Conservation (phyloP, 2,888 invertebrate species). For the Dichetophora obliterata region DNA sequence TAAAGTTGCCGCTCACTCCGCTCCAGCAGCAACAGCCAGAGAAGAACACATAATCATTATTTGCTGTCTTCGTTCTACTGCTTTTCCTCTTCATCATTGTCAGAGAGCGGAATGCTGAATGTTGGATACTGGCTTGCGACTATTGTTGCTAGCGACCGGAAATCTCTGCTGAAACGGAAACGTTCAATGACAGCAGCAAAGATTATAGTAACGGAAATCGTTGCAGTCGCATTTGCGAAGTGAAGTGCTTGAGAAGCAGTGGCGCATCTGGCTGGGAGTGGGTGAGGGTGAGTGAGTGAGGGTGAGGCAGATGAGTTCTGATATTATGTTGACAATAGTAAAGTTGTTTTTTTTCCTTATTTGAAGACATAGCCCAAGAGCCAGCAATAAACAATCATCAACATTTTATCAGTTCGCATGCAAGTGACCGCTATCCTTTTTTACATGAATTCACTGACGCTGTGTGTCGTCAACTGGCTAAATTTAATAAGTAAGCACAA, state of each 20-base stretch:
- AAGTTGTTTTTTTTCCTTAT: neutral
- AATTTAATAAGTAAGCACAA: neutral
- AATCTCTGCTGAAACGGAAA: conserved; percentile 36
- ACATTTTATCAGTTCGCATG: conserved; percentile 28
- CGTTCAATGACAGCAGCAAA: conserved; percentile 36
- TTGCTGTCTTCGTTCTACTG: conserved; percentile 28
- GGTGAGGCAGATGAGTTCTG: too few species aligned
- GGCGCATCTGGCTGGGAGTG: neutral
- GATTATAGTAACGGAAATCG: conserved; percentile 37
- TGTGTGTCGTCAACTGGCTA: neutral
- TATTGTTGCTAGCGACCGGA: conserved; percentile 28
- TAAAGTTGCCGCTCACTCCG: neutral
- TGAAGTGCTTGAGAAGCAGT: neutral
- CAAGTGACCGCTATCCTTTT: conserved; percentile 31
- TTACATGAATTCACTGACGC: neutral
- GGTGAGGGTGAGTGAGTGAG: neutral
- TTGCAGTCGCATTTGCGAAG: neutral
- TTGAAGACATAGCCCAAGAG: neutral
- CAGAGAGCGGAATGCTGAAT: neutral
- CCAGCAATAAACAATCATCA: conserved; percentile 31
- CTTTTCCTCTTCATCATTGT: neutral
- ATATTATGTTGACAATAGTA: neutral
- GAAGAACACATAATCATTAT: conserved; percentile 29
- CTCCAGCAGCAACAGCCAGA: neutral
- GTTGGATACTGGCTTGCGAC: neutral